Evolutionary conservation across 2,113 vertebrate species (phyloP).

Genomic region (Pelvicachromis taeniatus): DNA sequence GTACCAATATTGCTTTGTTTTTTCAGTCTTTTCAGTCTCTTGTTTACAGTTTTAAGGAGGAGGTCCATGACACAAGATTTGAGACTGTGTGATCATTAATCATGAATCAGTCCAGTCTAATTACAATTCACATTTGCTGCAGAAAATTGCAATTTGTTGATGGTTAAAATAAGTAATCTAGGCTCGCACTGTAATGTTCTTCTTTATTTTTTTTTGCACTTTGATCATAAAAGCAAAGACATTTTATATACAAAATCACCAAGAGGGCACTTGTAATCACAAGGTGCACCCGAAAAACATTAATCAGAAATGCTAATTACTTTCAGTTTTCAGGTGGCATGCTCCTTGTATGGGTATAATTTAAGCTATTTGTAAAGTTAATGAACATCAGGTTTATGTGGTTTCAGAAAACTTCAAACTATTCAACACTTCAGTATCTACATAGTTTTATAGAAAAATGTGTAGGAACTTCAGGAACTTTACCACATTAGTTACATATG

Average conservation of each 20-base stretch:
- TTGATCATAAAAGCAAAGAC: slow-evolving; percentile 11
- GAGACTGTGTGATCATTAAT: not conserved
- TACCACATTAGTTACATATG: not conserved
- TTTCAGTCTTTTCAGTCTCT: not conserved
- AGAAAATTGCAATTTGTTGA: not conserved
- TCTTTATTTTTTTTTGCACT: not conserved
- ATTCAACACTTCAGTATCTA: not conserved
- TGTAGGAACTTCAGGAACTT: not conserved
- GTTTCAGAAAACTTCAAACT: not conserved
- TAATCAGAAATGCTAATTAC: slow-evolving; percentile 52
- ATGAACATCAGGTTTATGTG: not conserved
- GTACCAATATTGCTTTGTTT: not conserved
- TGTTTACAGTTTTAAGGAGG: not conserved
- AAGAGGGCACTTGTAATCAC: slow-evolving; percentile 47
- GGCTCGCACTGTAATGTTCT: not conserved
- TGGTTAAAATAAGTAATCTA: not conserved
- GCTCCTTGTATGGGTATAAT: slow-evolving; percentile 3
- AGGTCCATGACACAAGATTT: not conserved
- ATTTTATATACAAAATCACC: slow-evolving; percentile 34
- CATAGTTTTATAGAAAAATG: not conserved
- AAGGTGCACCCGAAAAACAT: slow-evolving; percentile 35
- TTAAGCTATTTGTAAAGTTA: slow-evolving; percentile 8
- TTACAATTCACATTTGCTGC: not conserved
- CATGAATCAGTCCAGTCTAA: not conserved
- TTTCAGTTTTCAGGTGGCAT: slow-evolving; percentile 9